Evolutionary conservation across 2,888 invertebrate genomes (phyloP), one percentile per base, ranked within the genome.

Genomic region (Euclidia mi): DNA sequence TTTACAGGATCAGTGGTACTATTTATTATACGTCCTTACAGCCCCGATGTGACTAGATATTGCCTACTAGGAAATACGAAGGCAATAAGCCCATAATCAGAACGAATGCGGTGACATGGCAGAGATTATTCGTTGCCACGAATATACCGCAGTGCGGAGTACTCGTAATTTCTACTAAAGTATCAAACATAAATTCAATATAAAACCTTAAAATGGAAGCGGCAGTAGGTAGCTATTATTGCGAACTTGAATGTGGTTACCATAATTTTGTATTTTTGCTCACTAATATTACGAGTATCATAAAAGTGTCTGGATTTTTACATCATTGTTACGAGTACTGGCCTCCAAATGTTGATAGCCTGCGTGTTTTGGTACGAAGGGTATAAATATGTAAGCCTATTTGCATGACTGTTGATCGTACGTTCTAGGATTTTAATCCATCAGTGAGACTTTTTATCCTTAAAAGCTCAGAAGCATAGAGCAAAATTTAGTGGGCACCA

Each of bases 121-220:
- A 72, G 76, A 88, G 87, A 90, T 89, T 87, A 90, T 85, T 81
- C 79, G 72, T 76, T 77, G 45, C 79, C 70, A 71, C 71, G 72
- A 77, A 83, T 73, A 66, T 81, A 82, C 89, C 90, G 90, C 90
- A 89, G 60, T 90, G 91, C 89, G 87, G 88, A 72, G 70, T 67
- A 73, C 71, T 77, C 79, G 82, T 86, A 84, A 86, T 87, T 88
- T 78, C 74, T 76, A 71, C 80, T 76, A 70, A 85, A 88, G 82
- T 82, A 85, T 84, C 82, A 82, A 78, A 78, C 79, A 85, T 89
- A 85, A 86, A 86, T 84, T 79, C 76, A 76, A 81, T 82, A 83
- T 85, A 85, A 83, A 72, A 84, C 79, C 78, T 81, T 80, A 79
- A 81, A 83, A 82, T 79, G 77, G 72, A 65, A 69, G 34, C 76